These are phyloP conservation scores for Oncorhynchus keta DNA, from an alignment of 2,113 vertebrate genomes.

Conservation along the genomic window DNA sequence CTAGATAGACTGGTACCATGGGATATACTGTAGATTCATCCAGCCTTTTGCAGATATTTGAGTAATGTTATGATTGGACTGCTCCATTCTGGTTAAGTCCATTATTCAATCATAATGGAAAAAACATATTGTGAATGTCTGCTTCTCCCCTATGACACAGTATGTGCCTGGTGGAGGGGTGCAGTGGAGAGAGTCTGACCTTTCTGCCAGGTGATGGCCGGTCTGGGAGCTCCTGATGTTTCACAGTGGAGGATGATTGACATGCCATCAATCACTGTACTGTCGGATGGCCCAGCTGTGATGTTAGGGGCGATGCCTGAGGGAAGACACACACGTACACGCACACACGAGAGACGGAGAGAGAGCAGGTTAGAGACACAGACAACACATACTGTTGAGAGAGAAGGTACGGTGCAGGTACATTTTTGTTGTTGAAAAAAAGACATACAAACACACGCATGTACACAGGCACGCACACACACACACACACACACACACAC, in stretches of 20 bases:
- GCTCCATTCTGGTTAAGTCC: too few relatives aligned
- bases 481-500: too few relatives aligned
- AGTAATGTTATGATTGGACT: too few relatives aligned
- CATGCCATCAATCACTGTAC: conserved; percentile 95
- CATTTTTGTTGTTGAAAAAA: too few relatives aligned
- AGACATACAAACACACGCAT: not conserved
- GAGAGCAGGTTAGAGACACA: not conserved
- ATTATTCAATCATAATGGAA: too few relatives aligned
- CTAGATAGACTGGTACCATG: too few relatives aligned
- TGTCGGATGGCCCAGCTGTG: conserved; percentile 93
- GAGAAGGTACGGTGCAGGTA: not conserved
- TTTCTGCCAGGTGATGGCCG: conserved; percentile 98
- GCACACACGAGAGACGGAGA: conserved; percentile 12
- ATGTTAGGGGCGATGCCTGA: conserved; percentile 96
- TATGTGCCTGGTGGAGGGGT: not conserved
- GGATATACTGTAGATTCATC: too few relatives aligned
- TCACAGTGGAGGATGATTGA: conserved; percentile 91
- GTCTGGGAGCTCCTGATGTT: conserved; percentile 92
- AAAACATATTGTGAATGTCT: too few relatives aligned
- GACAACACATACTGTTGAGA: conserved; percentile 1
- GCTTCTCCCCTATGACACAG: not conserved
- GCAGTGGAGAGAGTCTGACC: conserved; percentile 65
- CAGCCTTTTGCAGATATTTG: too few relatives aligned
- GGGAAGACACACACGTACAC: conserved; percentile 31
- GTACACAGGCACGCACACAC: conserved; percentile 6